Evolutionary conservation across 2,888 invertebrate genomes (phyloP).

Genomic region (Alcis repandata): DNA sequence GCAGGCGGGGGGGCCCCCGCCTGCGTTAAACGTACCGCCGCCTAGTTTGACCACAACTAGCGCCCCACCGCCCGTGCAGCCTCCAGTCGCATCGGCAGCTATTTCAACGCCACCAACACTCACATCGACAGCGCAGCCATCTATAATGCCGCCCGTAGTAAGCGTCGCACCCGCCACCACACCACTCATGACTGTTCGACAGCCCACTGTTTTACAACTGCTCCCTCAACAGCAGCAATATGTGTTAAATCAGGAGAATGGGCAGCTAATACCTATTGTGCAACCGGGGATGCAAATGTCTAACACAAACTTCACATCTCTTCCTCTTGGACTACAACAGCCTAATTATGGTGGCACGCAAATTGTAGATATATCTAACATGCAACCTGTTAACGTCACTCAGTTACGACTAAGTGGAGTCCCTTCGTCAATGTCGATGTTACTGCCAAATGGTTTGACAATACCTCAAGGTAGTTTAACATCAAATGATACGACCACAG

Average conservation of each 20-base stretch:
- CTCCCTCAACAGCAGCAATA: conserved; percentile 79
- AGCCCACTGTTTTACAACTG: conserved; percentile 78
- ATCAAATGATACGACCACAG: conserved; percentile 77
- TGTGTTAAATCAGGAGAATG: conserved; percentile 81
- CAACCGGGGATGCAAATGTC: conserved; percentile 81
- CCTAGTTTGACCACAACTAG: conserved; percentile 72
- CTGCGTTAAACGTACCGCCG: conserved; percentile 76
- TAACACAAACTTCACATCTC: conserved; percentile 76
- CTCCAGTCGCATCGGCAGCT: conserved; percentile 68
- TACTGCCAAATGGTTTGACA: conserved; percentile 75
- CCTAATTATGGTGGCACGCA: conserved; percentile 76
- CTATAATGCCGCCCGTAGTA: conserved; percentile 75
- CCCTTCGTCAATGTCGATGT: conserved; percentile 83
- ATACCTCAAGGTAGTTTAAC: conserved; percentile 77
- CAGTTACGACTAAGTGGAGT: conserved; percentile 78
- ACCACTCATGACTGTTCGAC: conserved; percentile 81
- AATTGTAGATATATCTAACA: conserved; percentile 77
- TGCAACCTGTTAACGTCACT: conserved; percentile 82
- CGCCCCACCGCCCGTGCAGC: conserved; percentile 69
- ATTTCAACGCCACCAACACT: conserved; percentile 69
- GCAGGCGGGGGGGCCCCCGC: conserved; percentile 77
- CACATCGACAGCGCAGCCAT: conserved; percentile 67
- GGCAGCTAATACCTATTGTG: conserved; percentile 82
- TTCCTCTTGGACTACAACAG: conserved; percentile 78
- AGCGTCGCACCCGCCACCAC: conserved; percentile 74